Evolutionary conservation across 2,797 vertebrate genomes (phyloP), one percentile per base, ranked within the genome.

Genomic region (Propithecus perrieri): DNA sequence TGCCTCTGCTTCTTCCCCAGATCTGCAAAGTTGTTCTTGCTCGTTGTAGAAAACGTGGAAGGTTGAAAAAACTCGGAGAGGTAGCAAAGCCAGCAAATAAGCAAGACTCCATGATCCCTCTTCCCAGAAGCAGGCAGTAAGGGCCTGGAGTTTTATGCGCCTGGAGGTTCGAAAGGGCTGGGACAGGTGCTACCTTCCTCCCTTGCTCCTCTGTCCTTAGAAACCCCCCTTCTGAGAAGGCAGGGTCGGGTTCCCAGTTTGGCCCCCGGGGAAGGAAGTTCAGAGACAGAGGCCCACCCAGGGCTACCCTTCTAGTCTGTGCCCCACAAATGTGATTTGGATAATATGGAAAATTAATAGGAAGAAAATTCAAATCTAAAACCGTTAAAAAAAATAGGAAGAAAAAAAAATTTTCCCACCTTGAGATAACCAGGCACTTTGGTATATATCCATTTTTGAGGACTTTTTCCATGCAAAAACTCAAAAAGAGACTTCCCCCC

Each of bases 91-190:
- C 1, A 20, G 5, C 15, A 7, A 41, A 24, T 1, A 22, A 30
- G 33, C 4, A 33, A 79, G 59, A 55, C 20, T 35, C 63, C 10
- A 0, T 12, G 38, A 38, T 26, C 35, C 67, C 35, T 12, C 22
- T 71, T 38, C 67, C 50, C 38, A 7, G 72, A 4, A 38, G 63
- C 7, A 0, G 0, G 28, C 5, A 9, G 38, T 0, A 1, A 24
- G 83, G 69, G 38, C 50, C 30, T 4, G 74, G 48, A 4, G 18
- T 18, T 10, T 22, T 2, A 4, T 0, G 5, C 11, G 7, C 28
- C 38, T 15, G 7, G 0, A 20, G 15, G 35, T 50, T 43, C 2
- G 50, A 28, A 50, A 67, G 75, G 46, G 24, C 5, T 24, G 1
- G 2, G 41, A 61, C 41, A 26, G 24, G 8, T 0, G 15, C 14